Evolutionary conservation across 2,113 vertebrate genomes (phyloP), one percentile per base, ranked within the genome.

Genomic region (Tonatia bakeri): DNA sequence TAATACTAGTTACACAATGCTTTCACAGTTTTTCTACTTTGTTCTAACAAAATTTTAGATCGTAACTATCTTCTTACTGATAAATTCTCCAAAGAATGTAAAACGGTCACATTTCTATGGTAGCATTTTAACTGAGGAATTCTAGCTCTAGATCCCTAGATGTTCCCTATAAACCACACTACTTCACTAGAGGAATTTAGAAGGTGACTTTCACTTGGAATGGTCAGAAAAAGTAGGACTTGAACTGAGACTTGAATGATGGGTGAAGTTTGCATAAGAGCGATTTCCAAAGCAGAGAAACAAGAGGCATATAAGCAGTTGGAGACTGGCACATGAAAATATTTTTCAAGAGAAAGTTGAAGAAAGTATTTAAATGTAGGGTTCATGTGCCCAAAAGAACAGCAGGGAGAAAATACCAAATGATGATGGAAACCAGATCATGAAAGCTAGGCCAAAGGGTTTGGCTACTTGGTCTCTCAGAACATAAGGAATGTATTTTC

Each of bases 311-410:
- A 47, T 3, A 87, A 89, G 5, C 59, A 38, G 24, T 20, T 75
- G 17, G 56, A 43, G 20, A 90, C 0, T 69, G 31, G 16, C 15
- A 75, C n/a, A 33, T 52, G 6, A 65, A 84, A 61, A 17, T 61
- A 77, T 33, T 92, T 92, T 89, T 90, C 47, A 43, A 15, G 43
- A 56, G 50, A 45, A 95, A 36, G 22, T 47, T 75, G 8, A 79
- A 95, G 76, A 87, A 96, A 96, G 90, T 88, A 77, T 45, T 93
- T 75, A 69, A 89, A 47, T 47, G 38, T 26, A 75, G 56, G 16
- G 28, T 47, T 77, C 65, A 22, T 5, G 4, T 80, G 28, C 64
- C 54, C n/a, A 52, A 7, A 56, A 50, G 72, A 93, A 26, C 50
- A 54, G 61, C 26, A 50, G 36, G 14, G 47, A 80, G 70, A 59